These are phyloP conservation scores for Cheilosia soror DNA, from an alignment of 2,888 invertebrate species.

Conservation along the genomic window DNA sequence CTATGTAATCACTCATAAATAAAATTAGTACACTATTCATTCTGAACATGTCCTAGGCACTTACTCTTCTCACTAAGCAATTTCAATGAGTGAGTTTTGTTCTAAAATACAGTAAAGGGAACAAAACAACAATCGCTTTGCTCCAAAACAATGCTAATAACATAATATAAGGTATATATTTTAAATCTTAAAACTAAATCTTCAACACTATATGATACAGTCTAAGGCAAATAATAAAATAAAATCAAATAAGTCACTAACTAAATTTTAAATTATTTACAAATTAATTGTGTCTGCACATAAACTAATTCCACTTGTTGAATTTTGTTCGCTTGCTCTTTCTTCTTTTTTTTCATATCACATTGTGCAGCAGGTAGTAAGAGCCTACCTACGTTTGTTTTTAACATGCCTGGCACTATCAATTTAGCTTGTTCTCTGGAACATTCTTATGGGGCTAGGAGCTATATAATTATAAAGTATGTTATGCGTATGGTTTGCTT, in stretches of 20 bases:
- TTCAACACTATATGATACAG: conserved; percentile 56
- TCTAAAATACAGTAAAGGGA: conserved; percentile 26
- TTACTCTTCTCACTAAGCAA: conserved; percentile 1
- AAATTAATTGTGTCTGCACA: conserved; percentile 60
- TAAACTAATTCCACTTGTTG: conserved; percentile 61
- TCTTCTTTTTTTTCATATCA: conserved; percentile 59
- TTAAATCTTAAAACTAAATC: conserved; percentile 50
- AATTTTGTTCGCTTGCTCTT: conserved; percentile 34
- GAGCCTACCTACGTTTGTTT: conserved; percentile 16
- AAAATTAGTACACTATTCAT: conserved; percentile 50
- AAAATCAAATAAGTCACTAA: conserved; percentile 7
- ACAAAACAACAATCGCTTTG: conserved; percentile 30
- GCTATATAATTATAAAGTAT: conserved; percentile 31
- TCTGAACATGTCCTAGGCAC: conserved; percentile 52
- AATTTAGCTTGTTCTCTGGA: conserved; percentile 39
- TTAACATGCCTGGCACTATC: conserved; percentile 67
- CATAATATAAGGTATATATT: conserved; percentile 10
- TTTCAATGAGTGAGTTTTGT: conserved; percentile 49
- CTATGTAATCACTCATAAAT: conserved; percentile 56
- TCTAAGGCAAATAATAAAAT: conserved; percentile 59
- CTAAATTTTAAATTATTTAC: conserved; percentile 67
- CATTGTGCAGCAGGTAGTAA: conserved; percentile 63
- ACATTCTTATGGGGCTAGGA: conserved; percentile 56
- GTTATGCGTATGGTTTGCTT: conserved; percentile 38
- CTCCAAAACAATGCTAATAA: neutral